Percentiles rank a stretch among this genome's conserved stretches.
phyloP scores from a whole-genome alignment of 2,797 vertebrate genomes.

The Onychomys leucogaster region DNA sequence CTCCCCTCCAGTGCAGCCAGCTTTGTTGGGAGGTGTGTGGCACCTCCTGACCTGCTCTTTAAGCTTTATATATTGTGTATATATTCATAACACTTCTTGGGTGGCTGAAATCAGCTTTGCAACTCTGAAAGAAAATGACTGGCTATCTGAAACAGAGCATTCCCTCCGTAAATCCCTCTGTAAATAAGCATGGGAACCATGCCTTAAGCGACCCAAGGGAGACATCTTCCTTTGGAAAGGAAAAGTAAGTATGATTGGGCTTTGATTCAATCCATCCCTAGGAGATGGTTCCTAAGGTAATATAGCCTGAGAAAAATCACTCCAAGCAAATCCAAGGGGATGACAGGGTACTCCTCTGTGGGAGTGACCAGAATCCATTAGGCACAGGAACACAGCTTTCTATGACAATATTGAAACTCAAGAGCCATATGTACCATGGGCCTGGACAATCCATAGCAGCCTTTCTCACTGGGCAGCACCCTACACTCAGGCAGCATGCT shows the following conservation, averaged over 20 bases:
- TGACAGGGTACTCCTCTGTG: not conserved
- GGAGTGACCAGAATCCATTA: not conserved
- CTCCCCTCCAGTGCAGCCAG: no score
- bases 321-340: slow-evolving; percentile 17
- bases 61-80: not conserved
- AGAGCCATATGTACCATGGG: not conserved
- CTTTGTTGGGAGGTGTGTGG: not conserved
- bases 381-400: not conserved
- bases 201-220: not conserved
- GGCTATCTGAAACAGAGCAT: slow-evolving; percentile 28
- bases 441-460: not conserved
- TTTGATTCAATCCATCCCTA: slow-evolving; percentile 37
- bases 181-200: not conserved
- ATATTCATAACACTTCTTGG: slow-evolving; percentile 38
- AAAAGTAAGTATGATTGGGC: not conserved
- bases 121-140: slow-evolving; percentile 13
- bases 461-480: slow-evolving; percentile 1
- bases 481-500: not conserved
- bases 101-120: slow-evolving; percentile 41
- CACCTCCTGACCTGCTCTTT: not conserved
- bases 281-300: slow-evolving; percentile 13
- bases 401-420: slow-evolving; percentile 50
- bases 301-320: slow-evolving; percentile 47
- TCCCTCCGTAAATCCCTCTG: slow-evolving; percentile 1
- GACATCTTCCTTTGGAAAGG: slow-evolving; percentile 53